Conservation (phyloP, 2,113 vertebrate genomes). For the Petromus typicus region DNA sequence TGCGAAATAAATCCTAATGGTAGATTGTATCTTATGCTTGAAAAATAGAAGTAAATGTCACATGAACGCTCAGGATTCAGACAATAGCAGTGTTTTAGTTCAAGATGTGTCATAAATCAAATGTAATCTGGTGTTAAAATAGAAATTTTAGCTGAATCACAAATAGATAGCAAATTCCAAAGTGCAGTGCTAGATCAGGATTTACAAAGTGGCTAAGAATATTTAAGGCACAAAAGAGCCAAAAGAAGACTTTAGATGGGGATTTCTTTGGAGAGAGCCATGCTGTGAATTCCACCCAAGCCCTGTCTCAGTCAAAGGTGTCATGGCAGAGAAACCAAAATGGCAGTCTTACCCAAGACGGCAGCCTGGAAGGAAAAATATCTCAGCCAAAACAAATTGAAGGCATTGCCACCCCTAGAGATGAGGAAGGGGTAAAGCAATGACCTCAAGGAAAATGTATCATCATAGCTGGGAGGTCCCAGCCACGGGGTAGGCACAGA, state of each 20-base stretch:
- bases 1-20: slow-evolving; percentile 40
- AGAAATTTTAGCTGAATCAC: slow-evolving; percentile 39
- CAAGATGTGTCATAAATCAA: slow-evolving; percentile 37
- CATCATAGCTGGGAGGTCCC: background rate
- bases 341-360: background rate
- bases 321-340: slow-evolving; percentile 24
- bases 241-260: background rate
- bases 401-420: background rate
- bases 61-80: slow-evolving; percentile 39
- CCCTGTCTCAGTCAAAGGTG: background rate
- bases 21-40: background rate
- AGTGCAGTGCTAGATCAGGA: slow-evolving; percentile 29
- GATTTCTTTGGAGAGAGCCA: slow-evolving; percentile 34
- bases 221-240: background rate
- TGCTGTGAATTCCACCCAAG: background rate
- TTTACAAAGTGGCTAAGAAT: slow-evolving; percentile 51
- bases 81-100: slow-evolving; percentile 31
- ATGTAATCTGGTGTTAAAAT: slow-evolving; percentile 56
- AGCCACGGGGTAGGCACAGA: background rate
- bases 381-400: slow-evolving; percentile 24
- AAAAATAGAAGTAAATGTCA: slow-evolving; percentile 58
- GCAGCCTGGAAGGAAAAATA: background rate
- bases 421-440: background rate
- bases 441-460: background rate
- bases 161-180: slow-evolving; percentile 51